These are phyloP conservation scores for Tetragonula clypearis DNA, from an alignment of 1,140 invertebrate genomes.

Conservation along the genomic window DNA sequence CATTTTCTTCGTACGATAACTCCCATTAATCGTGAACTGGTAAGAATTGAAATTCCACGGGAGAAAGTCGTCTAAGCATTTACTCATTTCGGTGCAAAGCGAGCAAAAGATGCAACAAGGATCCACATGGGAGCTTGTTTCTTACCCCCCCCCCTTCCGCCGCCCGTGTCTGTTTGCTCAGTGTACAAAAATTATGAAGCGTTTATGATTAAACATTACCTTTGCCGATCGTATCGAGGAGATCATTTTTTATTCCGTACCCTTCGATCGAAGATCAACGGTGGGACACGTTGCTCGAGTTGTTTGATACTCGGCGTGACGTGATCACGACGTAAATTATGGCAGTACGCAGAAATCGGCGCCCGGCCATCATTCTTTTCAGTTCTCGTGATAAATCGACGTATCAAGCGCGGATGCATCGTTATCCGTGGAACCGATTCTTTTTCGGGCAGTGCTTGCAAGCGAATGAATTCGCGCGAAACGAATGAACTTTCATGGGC, in stretches of 20 bases:
- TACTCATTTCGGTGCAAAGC: neutral
- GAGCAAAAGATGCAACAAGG: neutral
- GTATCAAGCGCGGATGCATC: too few species aligned
- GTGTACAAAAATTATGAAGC: constrained; percentile 23
- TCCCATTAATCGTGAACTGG: neutral
- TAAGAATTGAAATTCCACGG: neutral
- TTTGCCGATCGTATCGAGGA: neutral
- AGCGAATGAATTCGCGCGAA: too few species aligned
- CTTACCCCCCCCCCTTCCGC: neutral
- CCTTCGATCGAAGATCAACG: neutral
- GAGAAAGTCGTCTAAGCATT: neutral
- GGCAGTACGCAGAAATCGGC: neutral
- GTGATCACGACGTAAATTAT: neutral
- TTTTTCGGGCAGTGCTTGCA: neutral
- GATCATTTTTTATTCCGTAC: neutral
- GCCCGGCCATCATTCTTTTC: neutral
- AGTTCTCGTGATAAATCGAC: constrained; percentile 11
- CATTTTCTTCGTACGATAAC: constrained; percentile 20
- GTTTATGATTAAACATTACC: constrained; percentile 28
- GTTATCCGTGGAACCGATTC: neutral
- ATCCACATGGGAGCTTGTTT: neutral
- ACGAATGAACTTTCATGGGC: too few species aligned
- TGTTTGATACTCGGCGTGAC: neutral
- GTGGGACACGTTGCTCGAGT: neutral
- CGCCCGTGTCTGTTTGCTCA: neutral